Conservation (phyloP, 1,140 invertebrate species). For the Whitmania pigra region DNA sequence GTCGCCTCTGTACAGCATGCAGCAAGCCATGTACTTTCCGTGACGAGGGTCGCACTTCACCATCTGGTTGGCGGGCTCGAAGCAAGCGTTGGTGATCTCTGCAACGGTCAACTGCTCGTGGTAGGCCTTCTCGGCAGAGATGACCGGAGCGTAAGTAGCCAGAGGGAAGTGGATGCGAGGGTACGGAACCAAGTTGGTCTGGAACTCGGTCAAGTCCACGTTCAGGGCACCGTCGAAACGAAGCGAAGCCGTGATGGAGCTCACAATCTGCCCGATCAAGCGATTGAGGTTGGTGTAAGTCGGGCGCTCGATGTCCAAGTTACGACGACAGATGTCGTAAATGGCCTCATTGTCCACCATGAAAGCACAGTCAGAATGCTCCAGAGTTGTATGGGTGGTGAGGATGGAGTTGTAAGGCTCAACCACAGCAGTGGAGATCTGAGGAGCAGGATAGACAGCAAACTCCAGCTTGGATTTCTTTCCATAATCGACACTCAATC, state of each 20-base stretch:
- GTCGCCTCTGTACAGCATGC: conserved; percentile 43
- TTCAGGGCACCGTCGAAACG: conserved; percentile 62
- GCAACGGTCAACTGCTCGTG: conserved; percentile 49
- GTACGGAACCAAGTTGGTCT: conserved; percentile 51
- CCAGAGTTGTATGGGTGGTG: conserved; percentile 37
- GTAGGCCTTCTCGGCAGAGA: conserved; percentile 40
- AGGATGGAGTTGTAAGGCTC: conserved; percentile 43
- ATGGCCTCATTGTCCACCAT: too few relatives aligned
- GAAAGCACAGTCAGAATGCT: conserved; percentile 37
- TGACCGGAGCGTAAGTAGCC: conserved; percentile 25
- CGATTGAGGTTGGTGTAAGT: conserved; percentile 32
- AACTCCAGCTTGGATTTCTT: conserved; percentile 50
- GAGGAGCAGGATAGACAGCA: conserved; percentile 69
- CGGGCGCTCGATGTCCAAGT: conserved; percentile 31
- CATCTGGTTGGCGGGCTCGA: conserved; percentile 78
- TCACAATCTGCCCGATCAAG: conserved; percentile 48
- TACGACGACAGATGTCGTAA: conserved; percentile 33
- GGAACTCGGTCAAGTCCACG: conserved; percentile 57
- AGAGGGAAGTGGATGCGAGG: too few relatives aligned
- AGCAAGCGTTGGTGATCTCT: conserved; percentile 75
- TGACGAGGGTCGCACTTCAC: conserved; percentile 79
- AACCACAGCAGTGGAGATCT: conserved; percentile 50
- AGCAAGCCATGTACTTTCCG: conserved; percentile 72
- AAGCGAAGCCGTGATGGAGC: conserved; percentile 49
- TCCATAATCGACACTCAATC: conserved; percentile 65